These are phyloP conservation scores for Trididemnum clinides DNA, from an alignment of 23 tunicate genomes.

Conservation along the genomic window DNA sequence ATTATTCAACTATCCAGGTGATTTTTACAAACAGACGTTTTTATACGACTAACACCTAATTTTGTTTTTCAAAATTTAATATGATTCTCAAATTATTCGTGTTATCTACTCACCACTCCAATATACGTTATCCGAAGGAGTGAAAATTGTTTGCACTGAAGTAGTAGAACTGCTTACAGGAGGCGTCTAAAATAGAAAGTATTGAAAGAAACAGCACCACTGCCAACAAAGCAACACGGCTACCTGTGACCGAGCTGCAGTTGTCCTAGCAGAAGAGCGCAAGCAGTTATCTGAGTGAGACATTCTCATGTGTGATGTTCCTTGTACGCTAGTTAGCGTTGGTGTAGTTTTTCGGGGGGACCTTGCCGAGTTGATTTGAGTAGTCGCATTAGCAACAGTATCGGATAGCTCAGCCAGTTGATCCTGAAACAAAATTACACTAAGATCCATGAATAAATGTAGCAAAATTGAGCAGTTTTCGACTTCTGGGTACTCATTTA, in stretches of 20 bases:
- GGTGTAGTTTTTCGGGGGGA: slow-evolving; percentile 35
- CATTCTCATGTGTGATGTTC: slow-evolving; percentile 3
- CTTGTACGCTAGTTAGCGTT: not conserved
- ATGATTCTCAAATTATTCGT: no score
- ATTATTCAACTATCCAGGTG: no score
- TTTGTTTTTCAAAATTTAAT: no score
- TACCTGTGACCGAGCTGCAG: not conserved
- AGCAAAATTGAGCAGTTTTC: no score
- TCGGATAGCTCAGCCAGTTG: slow-evolving; percentile 68
- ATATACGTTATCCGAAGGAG: not conserved
- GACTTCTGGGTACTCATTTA: no score
- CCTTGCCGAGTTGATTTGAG: slow-evolving; percentile 53
- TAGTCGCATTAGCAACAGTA: slow-evolving; percentile 76
- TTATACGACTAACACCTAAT: no score
- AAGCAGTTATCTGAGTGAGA: slow-evolving; percentile 28
- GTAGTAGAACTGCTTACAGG: not conserved
- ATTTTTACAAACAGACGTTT: no score
- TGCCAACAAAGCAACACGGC: not conserved
- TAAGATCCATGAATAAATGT: no score
- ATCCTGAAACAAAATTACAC: no score
- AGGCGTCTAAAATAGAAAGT: not conserved
- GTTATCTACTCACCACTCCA: not conserved
- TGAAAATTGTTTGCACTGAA: not conserved
- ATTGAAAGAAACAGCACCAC: not conserved
- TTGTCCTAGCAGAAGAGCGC: not conserved